These are phyloP conservation scores for Anthrax anthrax DNA, from an alignment of 2,888 invertebrate species.

Conservation along the genomic window DNA sequence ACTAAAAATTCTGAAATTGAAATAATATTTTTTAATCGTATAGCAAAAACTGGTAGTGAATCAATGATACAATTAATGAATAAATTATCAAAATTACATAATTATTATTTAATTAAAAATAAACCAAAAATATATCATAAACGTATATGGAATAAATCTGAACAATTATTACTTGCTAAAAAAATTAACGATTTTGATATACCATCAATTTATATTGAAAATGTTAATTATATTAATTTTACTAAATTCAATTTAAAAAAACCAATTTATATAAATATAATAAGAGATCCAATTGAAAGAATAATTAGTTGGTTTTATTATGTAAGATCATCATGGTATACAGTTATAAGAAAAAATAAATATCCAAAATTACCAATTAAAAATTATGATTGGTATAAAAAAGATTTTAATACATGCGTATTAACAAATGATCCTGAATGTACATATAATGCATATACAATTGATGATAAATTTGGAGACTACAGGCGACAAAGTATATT, in stretches of 20 bases:
- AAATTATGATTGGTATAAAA: conserved; percentile 77
- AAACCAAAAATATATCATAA: conserved; percentile 84
- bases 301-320: conserved; percentile 91
- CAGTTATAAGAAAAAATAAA: conserved; percentile 76
- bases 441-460: conserved; percentile 68
- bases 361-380: conserved; percentile 81
- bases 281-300: conserved; percentile 78
- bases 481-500: conserved; percentile 78
- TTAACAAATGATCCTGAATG: conserved; percentile 71
- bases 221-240: conserved; percentile 82
- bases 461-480: conserved; percentile 77
- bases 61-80: conserved; percentile 78
- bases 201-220: conserved; percentile 77
- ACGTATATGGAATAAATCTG: conserved; percentile 62
- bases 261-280: conserved; percentile 81
- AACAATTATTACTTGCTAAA: conserved; percentile 63
- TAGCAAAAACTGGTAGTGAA: conserved; percentile 84
- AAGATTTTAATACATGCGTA: conserved; percentile 81
- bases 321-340: conserved; percentile 84
- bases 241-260: conserved; percentile 65
- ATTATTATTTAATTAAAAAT: conserved; percentile 64
- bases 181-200: conserved; percentile 61
- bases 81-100: conserved; percentile 49
- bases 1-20: conserved; percentile 60
- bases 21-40: conserved; percentile 76